Percentiles rank a stretch among this genome's conserved stretches.
Evolutionary conservation across 2,888 invertebrate species (phyloP).

Genomic region (Petrophora chlorosata): DNA sequence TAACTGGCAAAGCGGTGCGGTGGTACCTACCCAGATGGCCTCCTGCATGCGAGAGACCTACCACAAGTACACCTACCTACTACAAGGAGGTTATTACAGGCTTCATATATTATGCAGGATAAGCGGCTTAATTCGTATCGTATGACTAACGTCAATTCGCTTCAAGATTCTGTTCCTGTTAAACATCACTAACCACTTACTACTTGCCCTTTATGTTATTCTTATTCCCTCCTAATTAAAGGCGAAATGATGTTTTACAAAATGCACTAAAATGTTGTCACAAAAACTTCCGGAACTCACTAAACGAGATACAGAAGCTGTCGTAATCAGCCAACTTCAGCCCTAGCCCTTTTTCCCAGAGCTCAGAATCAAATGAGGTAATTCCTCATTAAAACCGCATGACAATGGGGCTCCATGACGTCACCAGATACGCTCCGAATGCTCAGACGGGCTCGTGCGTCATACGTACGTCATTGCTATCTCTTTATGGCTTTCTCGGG

Average conservation of each 20-base stretch:
- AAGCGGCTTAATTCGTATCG: too few species aligned
- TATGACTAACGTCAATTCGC: too few species aligned
- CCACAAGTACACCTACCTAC: too few species aligned
- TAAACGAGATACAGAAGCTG: neutral
- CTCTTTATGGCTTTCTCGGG: conserved; percentile 49
- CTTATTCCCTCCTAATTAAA: neutral
- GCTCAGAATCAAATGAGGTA: conserved; percentile 6
- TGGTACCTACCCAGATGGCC: too few species aligned
- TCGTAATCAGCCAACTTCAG: neutral
- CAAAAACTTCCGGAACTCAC: neutral
- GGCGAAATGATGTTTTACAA: neutral
- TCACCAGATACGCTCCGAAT: conserved; percentile 62
- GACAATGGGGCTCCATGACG: conserved; percentile 52
- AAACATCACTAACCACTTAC: neutral
- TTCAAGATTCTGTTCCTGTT: conserved; percentile 21
- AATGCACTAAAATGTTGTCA: neutral
- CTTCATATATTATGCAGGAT: too few species aligned
- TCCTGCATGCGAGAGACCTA: too few species aligned
- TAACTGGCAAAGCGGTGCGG: too few species aligned
- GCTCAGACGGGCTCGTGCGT: conserved; percentile 57
- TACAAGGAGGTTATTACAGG: too few species aligned
- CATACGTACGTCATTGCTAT: conserved; percentile 60
- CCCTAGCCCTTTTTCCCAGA: conserved; percentile 6
- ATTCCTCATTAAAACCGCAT: conserved; percentile 17
- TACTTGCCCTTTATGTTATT: too few species aligned